Percentiles rank a stretch among this genome's conserved stretches.
Conservation (phyloP, 2,797 vertebrate genomes). For the Lepus oiostolus region DNA sequence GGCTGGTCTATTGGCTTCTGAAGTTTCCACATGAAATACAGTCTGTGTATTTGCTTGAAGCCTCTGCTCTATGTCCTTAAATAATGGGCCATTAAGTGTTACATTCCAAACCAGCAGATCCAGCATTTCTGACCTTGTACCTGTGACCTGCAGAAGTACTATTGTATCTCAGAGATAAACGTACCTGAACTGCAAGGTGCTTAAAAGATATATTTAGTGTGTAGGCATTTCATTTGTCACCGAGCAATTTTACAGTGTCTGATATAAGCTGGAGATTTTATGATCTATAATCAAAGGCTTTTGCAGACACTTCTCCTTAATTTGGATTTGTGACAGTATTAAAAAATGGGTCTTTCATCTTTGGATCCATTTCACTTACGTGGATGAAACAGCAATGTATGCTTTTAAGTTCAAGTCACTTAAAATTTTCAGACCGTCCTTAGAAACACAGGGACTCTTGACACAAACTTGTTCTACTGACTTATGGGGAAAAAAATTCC, state of each 20-base stretch:
- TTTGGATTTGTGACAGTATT: constrained; percentile 83
- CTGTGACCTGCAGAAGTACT: constrained; percentile 83
- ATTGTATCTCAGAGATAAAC: constrained; percentile 84
- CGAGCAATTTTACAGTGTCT: constrained; percentile 82
- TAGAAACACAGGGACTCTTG: constrained; percentile 81
- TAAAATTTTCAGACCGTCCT: constrained; percentile 78
- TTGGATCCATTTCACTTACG: constrained; percentile 81
- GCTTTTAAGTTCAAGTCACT: constrained; percentile 86
- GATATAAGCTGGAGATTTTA: constrained; percentile 81
- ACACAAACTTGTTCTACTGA: constrained; percentile 85
- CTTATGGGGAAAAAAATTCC: constrained; percentile 75
- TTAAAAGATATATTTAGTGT: constrained; percentile 85
- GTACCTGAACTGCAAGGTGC: constrained; percentile 80
- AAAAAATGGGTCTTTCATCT: constrained; percentile 81
- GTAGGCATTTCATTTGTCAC: constrained; percentile 85
- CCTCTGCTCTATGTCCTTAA: constrained; percentile 68
- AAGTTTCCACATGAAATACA: constrained; percentile 83
- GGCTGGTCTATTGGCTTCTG: constrained; percentile 77
- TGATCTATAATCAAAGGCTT: constrained; percentile 82
- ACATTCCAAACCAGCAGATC: constrained; percentile 73
- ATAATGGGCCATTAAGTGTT: constrained; percentile 82
- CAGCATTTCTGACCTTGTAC: constrained; percentile 81
- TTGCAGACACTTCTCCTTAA: constrained; percentile 81
- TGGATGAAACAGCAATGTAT: constrained; percentile 78
- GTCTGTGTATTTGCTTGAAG: constrained; percentile 74